phyloP scores from a whole-genome alignment of 2,797 vertebrate genomes.

The Phaenicophaeus curvirostris region DNA sequence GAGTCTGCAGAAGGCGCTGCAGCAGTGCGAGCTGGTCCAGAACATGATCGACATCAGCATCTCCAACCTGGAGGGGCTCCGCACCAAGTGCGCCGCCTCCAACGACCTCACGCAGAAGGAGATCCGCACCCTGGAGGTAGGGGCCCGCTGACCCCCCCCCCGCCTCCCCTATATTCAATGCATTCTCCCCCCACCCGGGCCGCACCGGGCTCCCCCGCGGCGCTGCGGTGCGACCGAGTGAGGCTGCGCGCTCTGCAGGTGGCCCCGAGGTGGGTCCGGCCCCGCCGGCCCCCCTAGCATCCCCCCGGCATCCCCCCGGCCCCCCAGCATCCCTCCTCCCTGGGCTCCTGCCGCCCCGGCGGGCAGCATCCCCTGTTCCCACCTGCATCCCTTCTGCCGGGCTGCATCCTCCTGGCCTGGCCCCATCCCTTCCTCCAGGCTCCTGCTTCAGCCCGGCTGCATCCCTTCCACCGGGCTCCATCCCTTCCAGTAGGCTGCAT shows the following conservation, averaged over 20 bases:
- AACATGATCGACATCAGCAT: conserved; percentile 99
- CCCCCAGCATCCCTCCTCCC: too few relatives aligned
- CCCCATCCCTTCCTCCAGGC: neutral
- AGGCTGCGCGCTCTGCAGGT: conserved; percentile 95
- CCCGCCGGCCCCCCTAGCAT: neutral
- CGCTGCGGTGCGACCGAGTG: conserved; percentile 84
- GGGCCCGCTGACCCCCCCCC: neutral
- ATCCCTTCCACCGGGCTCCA: too few relatives aligned
- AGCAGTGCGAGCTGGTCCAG: conserved; percentile 98
- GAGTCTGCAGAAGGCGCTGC: conserved; percentile 97
- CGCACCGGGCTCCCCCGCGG: conserved; percentile 3
- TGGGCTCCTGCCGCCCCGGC: too few relatives aligned
- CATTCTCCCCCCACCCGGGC: neutral
- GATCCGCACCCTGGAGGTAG: conserved; percentile 96
- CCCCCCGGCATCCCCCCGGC: neutral
- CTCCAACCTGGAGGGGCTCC: conserved; percentile 96
- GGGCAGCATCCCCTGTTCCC: too few relatives aligned
- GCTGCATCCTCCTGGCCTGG: neutral
- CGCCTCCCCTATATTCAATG: neutral
- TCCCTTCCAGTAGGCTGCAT: too few relatives aligned
- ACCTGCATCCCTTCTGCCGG: too few relatives aligned
- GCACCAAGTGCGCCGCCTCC: conserved; percentile 98
- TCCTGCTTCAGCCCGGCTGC: too few relatives aligned
- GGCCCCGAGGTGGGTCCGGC: conserved; percentile 78
- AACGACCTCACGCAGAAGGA: conserved; percentile 98